Evolutionary conservation across 1,140 invertebrate species (phyloP).

Genomic region (Bombyx mori): DNA sequence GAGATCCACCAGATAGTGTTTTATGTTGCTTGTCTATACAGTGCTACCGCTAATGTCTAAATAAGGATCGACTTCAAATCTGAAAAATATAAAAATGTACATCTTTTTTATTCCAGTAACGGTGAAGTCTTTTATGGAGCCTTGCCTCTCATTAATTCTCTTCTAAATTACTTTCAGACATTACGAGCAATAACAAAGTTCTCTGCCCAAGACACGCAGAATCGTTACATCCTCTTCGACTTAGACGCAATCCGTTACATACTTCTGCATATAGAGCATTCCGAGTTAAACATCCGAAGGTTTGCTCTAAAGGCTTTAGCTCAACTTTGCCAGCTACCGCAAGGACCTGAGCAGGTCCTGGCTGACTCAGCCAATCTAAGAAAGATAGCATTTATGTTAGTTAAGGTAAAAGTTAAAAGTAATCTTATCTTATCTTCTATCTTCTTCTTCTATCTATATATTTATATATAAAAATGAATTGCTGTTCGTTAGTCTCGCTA

Average conservation of each 20-base stretch:
- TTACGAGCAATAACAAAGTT: constrained; percentile 61
- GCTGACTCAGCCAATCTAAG: constrained; percentile 40
- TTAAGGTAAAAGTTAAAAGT: constrained; percentile 25
- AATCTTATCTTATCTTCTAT: too few relatives aligned
- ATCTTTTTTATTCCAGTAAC: too few relatives aligned
- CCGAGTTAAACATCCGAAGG: constrained; percentile 46
- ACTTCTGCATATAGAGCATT: constrained; percentile 45
- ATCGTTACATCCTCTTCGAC: constrained; percentile 38
- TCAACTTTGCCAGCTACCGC: constrained; percentile 53
- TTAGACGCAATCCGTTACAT: constrained; percentile 44
- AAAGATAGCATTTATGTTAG: constrained; percentile 48
- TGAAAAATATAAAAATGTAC: too few relatives aligned
- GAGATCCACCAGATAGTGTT: too few relatives aligned
- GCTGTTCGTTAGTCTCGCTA: too few relatives aligned
- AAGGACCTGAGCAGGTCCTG: constrained; percentile 48
- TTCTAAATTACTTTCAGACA: constrained; percentile 25
- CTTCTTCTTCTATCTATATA: too few relatives aligned
- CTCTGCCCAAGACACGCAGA: constrained; percentile 45
- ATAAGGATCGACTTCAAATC: too few relatives aligned
- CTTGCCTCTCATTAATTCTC: too few relatives aligned
- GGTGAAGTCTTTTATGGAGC: too few relatives aligned
- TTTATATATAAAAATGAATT: too few relatives aligned
- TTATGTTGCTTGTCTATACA: too few relatives aligned
- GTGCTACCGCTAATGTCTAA: too few relatives aligned
- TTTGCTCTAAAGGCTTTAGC: constrained; percentile 55